These are phyloP conservation scores for Papilio xuthus DNA, from an alignment of 1,140 invertebrate genomes.

Conservation along the genomic window DNA sequence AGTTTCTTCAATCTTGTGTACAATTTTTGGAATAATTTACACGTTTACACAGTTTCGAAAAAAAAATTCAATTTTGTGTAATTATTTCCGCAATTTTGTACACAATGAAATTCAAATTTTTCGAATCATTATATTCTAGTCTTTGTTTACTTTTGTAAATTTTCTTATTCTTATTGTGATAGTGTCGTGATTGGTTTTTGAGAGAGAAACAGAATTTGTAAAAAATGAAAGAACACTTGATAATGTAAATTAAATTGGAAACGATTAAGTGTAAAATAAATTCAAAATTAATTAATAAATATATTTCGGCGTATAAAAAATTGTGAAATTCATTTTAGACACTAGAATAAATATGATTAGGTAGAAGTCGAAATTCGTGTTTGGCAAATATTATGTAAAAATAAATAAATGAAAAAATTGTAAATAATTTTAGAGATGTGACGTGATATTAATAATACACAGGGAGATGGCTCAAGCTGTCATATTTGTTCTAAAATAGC, in stretches of 20 bases:
- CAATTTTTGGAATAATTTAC: conserved; percentile 11
- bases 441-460: conserved; percentile 57
- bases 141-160: conserved; percentile 56
- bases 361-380: conserved; percentile 71
- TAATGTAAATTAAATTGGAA: conserved; percentile 46
- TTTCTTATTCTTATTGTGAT: conserved; percentile 49
- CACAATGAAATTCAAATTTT: conserved; percentile 35
- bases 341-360: conserved; percentile 66
- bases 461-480: conserved; percentile 33
- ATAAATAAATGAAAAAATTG: conserved; percentile 56
- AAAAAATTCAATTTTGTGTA: neutral
- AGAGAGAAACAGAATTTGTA: conserved; percentile 43
- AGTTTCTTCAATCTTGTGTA: conserved; percentile 25
- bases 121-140: conserved; percentile 78
- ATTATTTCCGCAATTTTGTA: conserved; percentile 14
- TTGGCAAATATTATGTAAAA: conserved; percentile 68
- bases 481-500: conserved; percentile 34
- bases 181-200: conserved; percentile 50
- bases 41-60: neutral
- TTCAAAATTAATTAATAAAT: conserved; percentile 58
- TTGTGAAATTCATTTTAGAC: conserved; percentile 73
- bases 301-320: conserved; percentile 68
- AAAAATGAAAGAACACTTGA: conserved; percentile 52
- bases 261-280: conserved; percentile 52
- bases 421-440: conserved; percentile 74